phyloP scores from a whole-genome alignment of 2,797 vertebrate species.

The Triplophysa yarkandensis region DNA sequence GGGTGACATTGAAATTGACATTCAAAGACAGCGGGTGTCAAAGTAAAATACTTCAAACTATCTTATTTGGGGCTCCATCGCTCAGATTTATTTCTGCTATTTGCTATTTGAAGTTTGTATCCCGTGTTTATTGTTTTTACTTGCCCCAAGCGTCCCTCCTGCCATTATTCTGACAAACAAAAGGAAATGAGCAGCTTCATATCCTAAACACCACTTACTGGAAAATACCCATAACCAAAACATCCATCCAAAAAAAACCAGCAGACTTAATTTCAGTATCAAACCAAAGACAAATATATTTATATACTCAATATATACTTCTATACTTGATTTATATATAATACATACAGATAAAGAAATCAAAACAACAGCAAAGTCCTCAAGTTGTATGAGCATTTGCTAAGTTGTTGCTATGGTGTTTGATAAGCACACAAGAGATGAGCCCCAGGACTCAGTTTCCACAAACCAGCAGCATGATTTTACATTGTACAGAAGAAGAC shows the following conservation, averaged over 20 bases:
- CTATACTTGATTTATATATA: too few relatives aligned
- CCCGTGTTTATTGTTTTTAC: constrained; percentile 59
- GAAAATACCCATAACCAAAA: constrained; percentile 38
- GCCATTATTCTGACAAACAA: constrained; percentile 56
- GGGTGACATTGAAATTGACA: too few relatives aligned
- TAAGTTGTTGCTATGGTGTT: too few relatives aligned
- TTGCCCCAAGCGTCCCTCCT: constrained; percentile 48
- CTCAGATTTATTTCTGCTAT: constrained; percentile 29
- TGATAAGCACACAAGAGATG: too few relatives aligned
- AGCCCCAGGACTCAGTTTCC: too few relatives aligned
- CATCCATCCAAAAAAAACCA: not conserved
- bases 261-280: not conserved
- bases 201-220: constrained; percentile 58
- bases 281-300: too few relatives aligned
- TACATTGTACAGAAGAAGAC: too few relatives aligned
- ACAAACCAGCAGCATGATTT: too few relatives aligned
- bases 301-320: too few relatives aligned
- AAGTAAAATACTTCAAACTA: constrained; percentile 6
- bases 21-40: constrained; percentile 3
- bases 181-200: constrained; percentile 64
- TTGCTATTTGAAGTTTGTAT: constrained; percentile 52
- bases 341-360: too few relatives aligned
- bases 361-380: too few relatives aligned
- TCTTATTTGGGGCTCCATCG: constrained; percentile 35
- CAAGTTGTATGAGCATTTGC: too few relatives aligned